These are phyloP conservation scores for Campoletis sonorensis DNA, from an alignment of 1,140 invertebrate genomes.

Conservation along the genomic window DNA sequence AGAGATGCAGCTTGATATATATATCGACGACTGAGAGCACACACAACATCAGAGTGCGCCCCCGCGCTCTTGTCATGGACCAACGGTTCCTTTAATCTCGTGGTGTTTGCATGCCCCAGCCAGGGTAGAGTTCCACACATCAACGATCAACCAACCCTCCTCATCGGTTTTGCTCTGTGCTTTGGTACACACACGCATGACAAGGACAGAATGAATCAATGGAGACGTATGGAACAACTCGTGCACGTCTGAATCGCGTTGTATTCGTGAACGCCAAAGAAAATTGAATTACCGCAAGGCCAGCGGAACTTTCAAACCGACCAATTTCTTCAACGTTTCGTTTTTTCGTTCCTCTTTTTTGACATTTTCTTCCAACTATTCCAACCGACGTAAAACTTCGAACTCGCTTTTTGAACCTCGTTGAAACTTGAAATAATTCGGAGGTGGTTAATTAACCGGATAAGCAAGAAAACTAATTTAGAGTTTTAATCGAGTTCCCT, in stretches of 20 bases:
- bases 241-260: constrained; percentile 28
- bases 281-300: constrained; percentile 68
- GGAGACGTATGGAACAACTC: constrained; percentile 43
- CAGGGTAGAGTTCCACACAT: constrained; percentile 39
- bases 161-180: constrained; percentile 57
- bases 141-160: constrained; percentile 50
- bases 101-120: constrained; percentile 71
- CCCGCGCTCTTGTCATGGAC: constrained; percentile 52
- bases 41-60: neutral
- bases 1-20: neutral
- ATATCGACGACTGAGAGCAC: constrained; percentile 2
- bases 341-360: neutral
- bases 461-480: no score
- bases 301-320: neutral
- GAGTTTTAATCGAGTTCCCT: no score
- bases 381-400: no score
- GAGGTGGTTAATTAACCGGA: no score
- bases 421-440: neutral
- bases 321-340: neutral
- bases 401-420: neutral
- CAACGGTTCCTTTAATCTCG: constrained; percentile 74
- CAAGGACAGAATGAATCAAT: neutral
- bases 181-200: neutral
- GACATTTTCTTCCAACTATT: neutral
- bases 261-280: constrained; percentile 51